Conservation (phyloP, 2,797 vertebrate genomes). For the Amblyopsis hoosieri region DNA sequence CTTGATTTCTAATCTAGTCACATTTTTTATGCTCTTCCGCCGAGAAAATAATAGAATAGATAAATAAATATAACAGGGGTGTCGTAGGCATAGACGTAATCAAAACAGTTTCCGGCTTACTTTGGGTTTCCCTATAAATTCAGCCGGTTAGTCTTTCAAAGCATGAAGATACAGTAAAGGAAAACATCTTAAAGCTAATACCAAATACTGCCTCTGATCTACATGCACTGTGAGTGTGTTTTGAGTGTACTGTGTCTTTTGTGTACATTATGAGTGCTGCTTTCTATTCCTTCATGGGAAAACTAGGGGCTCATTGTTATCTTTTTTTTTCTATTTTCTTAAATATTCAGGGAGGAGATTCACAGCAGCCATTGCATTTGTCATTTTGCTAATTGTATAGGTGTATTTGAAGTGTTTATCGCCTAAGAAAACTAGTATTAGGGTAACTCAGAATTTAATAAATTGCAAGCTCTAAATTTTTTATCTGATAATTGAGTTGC, state of each 20-base stretch:
- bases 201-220: constrained; percentile 18
- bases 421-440: too few relatives aligned
- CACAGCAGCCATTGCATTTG: not conserved
- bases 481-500: not conserved
- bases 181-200: constrained; percentile 25
- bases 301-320: not conserved
- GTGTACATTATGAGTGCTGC: not conserved
- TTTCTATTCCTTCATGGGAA: not conserved
- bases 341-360: not conserved
- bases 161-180: constrained; percentile 41
- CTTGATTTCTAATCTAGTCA: constrained; percentile 42
- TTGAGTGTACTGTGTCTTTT: not conserved
- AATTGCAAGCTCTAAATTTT: not conserved
- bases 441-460: not conserved
- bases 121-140: constrained; percentile 77
- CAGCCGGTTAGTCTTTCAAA: constrained; percentile 23
- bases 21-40: constrained; percentile 50
- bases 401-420: not conserved
- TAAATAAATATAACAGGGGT: constrained; percentile 48
- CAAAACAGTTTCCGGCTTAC: constrained; percentile 62
- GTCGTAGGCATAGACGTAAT: constrained; percentile 69
- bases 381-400: not conserved
- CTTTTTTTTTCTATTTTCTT: not conserved
- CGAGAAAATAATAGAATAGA: constrained; percentile 49
- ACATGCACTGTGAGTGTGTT: constrained; percentile 39